phyloP scores from a whole-genome alignment of 2,888 invertebrate genomes.

The Nowickia ferox region DNA sequence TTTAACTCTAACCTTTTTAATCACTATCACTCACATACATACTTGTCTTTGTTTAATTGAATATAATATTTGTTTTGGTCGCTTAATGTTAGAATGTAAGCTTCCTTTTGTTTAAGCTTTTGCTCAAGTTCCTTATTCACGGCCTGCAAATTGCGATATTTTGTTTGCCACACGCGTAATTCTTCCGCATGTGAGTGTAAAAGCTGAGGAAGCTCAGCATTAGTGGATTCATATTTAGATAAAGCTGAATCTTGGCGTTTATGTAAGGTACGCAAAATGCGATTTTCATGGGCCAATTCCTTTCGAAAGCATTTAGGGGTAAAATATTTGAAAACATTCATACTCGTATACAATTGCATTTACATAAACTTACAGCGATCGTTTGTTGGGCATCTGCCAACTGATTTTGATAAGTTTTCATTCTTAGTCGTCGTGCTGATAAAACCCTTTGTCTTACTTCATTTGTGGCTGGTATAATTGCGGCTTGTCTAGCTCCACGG shows the following conservation, averaged over 20 bases:
- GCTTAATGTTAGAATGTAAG: slow-evolving; percentile 86
- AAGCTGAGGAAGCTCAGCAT: slow-evolving; percentile 89
- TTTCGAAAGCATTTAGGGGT: slow-evolving; percentile 74
- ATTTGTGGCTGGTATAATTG: slow-evolving; percentile 79
- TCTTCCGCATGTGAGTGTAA: slow-evolving; percentile 91
- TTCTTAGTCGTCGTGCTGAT: slow-evolving; percentile 89
- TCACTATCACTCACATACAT: slow-evolving; percentile 72
- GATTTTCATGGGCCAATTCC: slow-evolving; percentile 90
- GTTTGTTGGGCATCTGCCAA: slow-evolving; percentile 91
- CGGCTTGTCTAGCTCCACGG: slow-evolving; percentile 74
- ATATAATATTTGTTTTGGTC: slow-evolving; percentile 89
- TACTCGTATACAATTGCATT: neutral
- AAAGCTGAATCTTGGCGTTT: slow-evolving; percentile 91
- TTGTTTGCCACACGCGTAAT: slow-evolving; percentile 88
- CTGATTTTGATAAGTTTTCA: slow-evolving; percentile 91
- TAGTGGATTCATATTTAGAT: slow-evolving; percentile 89
- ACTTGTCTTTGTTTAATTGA: slow-evolving; percentile 89
- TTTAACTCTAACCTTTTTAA: neutral
- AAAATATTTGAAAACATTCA: neutral
- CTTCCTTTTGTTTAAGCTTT: slow-evolving; percentile 88
- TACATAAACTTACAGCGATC: slow-evolving; percentile 85
- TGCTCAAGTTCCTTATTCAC: slow-evolving; percentile 86
- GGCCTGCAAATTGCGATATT: slow-evolving; percentile 87
- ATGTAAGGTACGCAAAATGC: slow-evolving; percentile 89
- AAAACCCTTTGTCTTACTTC: slow-evolving; percentile 87